Evolutionary conservation across 1,140 invertebrate species (phyloP), one percentile per base, ranked within the genome.

Genomic region (Rhyzopertha dominica): DNA sequence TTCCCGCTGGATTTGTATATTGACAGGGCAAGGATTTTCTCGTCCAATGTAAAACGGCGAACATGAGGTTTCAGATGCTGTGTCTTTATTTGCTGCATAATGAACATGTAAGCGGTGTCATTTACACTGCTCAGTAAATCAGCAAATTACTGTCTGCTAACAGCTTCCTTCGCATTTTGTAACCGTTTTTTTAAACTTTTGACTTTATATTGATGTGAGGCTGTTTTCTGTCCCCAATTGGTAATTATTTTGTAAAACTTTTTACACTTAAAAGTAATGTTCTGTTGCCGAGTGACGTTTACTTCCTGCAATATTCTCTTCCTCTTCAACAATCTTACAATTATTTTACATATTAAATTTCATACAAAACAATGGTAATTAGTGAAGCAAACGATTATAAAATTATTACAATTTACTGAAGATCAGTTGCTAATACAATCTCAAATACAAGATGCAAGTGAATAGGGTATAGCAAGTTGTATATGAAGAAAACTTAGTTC

Each of bases 1-100:
- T 49, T 54, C 8, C 43, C 40, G 24, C 46, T 54, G 38, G 43
- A 23, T 48, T 57, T 57, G 8, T 47, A 48, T 5, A 57, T 36
- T 10, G 44, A 39, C 22, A 57, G 22, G 23, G 54, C 30, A 8
- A 43, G 4, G 30, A 54, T 51, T 44, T 57, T 54, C 36, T 57
- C 54, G 3, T 54, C 12, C 20, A 54, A n/a, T 1, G 31, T 38
- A 39, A 56, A 56, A 8, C 50, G 13, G 9, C 51, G 22, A 8
- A 41, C 54, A 25, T 38, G 4, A 2, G 43, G 32, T 32, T 30
- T 30, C 5, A 35, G 19, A 2, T 39, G n/a, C 23, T 38, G 35
- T 3, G 12, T 46, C 3, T 18, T n/a, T 2, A 38, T 16, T 39
- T 39, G 36, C 24, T 46, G 36, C 25, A 46, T 12, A 1, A 46